These are phyloP conservation scores for Noturus placidus DNA, from an alignment of 2,113 vertebrate genomes.

Conservation along the genomic window DNA sequence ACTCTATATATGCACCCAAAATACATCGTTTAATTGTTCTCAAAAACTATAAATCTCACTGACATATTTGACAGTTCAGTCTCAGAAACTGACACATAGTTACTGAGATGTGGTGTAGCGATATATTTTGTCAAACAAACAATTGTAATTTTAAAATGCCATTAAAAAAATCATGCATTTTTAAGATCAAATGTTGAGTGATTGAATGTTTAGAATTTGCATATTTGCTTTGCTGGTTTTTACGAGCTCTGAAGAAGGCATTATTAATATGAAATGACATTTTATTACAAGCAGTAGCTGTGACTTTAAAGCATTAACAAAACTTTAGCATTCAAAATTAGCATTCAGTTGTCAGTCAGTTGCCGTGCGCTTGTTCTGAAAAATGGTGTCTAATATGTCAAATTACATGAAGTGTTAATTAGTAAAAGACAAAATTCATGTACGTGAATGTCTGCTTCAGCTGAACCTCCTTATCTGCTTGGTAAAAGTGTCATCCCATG, in stretches of 20 bases:
- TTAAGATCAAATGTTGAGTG: neutral
- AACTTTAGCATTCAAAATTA: neutral
- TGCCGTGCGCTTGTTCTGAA: neutral
- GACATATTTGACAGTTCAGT: neutral
- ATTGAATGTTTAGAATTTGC: neutral
- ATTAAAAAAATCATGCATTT: neutral
- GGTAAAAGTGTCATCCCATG: neutral
- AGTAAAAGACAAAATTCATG: neutral
- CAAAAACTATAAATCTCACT: neutral
- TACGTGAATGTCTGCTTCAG: slow-evolving; percentile 9
- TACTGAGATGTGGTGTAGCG: neutral
- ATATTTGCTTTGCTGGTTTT: neutral
- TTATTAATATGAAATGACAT: neutral
- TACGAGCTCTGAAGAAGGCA: neutral
- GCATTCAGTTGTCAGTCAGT: neutral
- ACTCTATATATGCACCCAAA: neutral
- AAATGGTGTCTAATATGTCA: neutral
- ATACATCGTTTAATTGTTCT: neutral
- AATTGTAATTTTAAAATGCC: neutral
- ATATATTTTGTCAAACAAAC: neutral
- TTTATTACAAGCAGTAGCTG: neutral
- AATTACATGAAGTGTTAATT: neutral
- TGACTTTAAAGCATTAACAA: slow-evolving; percentile 3
- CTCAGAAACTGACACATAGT: neutral
- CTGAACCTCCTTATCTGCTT: neutral